A percentile compares a stretch with the other conserved stretches of the same genome.
These are phyloP conservation scores for Platyura marginata DNA, from an alignment of 1,140 invertebrate genomes.

Conservation along the genomic window DNA sequence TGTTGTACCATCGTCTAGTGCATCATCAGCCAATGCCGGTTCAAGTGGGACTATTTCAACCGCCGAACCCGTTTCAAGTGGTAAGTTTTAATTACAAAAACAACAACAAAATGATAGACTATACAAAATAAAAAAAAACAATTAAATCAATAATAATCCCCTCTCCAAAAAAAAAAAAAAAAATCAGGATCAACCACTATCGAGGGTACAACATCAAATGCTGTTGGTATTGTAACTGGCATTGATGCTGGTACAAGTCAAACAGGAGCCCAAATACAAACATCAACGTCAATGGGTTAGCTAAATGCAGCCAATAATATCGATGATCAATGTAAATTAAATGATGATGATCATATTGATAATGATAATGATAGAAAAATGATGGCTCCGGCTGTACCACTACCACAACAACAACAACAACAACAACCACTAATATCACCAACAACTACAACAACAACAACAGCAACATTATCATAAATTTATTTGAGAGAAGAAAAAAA, in stretches of 20 bases:
- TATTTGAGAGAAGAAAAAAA: too few relatives aligned
- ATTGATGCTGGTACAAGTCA: background rate
- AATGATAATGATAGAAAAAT: too few relatives aligned
- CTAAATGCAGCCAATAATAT: background rate
- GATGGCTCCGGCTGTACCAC: too few relatives aligned
- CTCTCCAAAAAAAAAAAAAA: background rate
- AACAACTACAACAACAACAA: too few relatives aligned
- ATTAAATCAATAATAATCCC: background rate
- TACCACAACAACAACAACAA: too few relatives aligned
- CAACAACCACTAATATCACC: too few relatives aligned
- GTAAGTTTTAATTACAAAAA: background rate
- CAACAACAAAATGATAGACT: background rate
- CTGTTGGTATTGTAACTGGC: background rate
- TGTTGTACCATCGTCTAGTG: too few relatives aligned
- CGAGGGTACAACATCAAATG: background rate
- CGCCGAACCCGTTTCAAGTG: background rate
- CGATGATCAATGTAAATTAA: background rate
- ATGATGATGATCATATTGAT: background rate
- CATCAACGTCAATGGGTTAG: background rate
- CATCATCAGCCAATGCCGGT: too few relatives aligned
- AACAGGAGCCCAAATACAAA: background rate
- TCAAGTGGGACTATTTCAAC: too few relatives aligned
- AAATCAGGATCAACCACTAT: background rate
- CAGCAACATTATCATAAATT: too few relatives aligned
- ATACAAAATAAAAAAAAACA: background rate